phyloP scores from a whole-genome alignment of 2,888 invertebrate genomes.

The Pollenia amentaria region DNA sequence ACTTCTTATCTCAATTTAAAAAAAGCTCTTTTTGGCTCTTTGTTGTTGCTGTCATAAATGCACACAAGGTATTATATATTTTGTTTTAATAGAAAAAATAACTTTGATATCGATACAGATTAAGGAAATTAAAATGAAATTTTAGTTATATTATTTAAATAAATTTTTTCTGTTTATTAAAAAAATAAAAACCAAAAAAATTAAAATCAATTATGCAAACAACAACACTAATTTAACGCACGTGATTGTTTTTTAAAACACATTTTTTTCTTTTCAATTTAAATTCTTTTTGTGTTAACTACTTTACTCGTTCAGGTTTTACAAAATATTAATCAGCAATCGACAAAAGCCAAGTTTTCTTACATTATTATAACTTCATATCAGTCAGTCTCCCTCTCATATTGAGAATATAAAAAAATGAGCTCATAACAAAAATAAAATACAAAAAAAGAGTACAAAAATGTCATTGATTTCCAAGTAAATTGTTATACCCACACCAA shows the following conservation, averaged over 20 bases:
- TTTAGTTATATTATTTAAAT: background rate
- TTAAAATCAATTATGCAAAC: constrained; percentile 19
- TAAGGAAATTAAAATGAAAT: background rate
- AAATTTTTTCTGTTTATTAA: background rate
- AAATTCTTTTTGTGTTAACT: background rate
- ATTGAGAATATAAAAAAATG: constrained; percentile 10
- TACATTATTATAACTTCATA: background rate
- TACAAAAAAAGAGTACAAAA: constrained; percentile 46
- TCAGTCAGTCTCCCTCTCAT: constrained; percentile 37
- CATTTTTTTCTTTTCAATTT: background rate
- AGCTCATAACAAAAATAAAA: background rate
- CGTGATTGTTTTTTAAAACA: constrained; percentile 27
- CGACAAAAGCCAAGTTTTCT: constrained; percentile 34
- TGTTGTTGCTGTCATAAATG: constrained; percentile 26
- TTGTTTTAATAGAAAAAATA: background rate
- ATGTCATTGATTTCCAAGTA: constrained; percentile 53
- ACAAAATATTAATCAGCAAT: constrained; percentile 46
- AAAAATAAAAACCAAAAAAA: too few relatives aligned
- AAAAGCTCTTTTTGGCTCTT: constrained; percentile 38
- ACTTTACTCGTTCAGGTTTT: constrained; percentile 48
- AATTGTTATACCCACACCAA: background rate
- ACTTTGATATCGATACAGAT: constrained; percentile 10
- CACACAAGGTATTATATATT: background rate
- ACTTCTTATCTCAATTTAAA: constrained; percentile 55
- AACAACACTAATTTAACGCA: constrained; percentile 4